phyloP scores from a whole-genome alignment of 2,113 vertebrate species.

The Gnathonemus echidnorhynchus region DNA sequence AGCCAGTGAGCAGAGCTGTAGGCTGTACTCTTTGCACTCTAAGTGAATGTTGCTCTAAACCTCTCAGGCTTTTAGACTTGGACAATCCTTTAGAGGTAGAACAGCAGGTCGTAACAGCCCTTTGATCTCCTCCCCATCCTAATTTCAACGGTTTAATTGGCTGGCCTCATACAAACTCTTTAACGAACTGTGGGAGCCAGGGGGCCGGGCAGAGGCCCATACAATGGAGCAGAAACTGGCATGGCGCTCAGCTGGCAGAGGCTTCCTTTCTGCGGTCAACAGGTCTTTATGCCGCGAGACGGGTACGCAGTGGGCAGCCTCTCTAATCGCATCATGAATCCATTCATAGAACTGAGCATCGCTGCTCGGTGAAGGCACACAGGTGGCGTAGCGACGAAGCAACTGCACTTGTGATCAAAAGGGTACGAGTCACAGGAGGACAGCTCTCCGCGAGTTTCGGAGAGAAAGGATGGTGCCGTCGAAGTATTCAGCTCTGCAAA shows the following conservation, averaged over 20 bases:
- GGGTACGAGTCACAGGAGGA: background rate
- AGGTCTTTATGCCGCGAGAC: background rate
- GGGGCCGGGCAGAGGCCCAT: slow-evolving; percentile 37
- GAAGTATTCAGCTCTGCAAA: background rate
- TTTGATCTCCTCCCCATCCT: background rate
- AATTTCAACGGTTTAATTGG: background rate
- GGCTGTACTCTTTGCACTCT: slow-evolving; percentile 34
- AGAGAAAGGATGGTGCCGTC: background rate
- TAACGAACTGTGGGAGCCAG: background rate
- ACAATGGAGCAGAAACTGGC: slow-evolving; percentile 25
- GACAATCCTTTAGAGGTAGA: slow-evolving; percentile 44
- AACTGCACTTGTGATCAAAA: background rate
- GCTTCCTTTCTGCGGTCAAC: slow-evolving; percentile 31
- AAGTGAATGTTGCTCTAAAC: background rate
- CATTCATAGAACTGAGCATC: slow-evolving; percentile 47
- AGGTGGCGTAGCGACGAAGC: slow-evolving; percentile 22
- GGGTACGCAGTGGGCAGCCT: slow-evolving; percentile 35
- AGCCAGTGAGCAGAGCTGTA: slow-evolving; percentile 44
- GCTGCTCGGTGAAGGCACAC: slow-evolving; percentile 45
- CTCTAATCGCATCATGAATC: slow-evolving; percentile 50
- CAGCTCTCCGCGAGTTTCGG: background rate
- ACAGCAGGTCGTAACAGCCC: slow-evolving; percentile 45
- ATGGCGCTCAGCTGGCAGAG: slow-evolving; percentile 43
- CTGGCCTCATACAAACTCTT: slow-evolving; percentile 7
- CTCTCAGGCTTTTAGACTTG: slow-evolving; percentile 27